Conservation (phyloP, 2,888 invertebrate species). For the Orthosia gothica region DNA sequence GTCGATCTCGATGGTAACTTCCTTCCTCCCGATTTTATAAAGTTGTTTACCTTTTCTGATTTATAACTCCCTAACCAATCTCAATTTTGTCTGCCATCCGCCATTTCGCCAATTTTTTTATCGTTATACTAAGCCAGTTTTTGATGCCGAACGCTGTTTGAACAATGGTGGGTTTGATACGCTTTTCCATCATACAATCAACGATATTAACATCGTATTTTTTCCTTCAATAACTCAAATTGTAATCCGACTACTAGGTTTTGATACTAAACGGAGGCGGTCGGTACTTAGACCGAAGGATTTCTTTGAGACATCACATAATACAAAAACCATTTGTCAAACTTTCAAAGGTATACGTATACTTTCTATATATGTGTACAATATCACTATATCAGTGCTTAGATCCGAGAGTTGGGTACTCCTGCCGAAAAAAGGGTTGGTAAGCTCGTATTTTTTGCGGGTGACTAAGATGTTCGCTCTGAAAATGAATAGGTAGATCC, state of each 20-base stretch:
- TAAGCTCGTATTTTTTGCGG: not conserved
- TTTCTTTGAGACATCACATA: constrained; percentile 4
- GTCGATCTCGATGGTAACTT: too few relatives aligned
- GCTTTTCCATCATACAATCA: constrained; percentile 5
- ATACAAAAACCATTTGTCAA: constrained; percentile 38
- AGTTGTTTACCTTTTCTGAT: too few relatives aligned
- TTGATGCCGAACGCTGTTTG: not conserved
- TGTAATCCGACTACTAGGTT: not conserved
- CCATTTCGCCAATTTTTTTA: constrained; percentile 7
- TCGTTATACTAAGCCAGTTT: not conserved
- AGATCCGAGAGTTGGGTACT: constrained; percentile 21
- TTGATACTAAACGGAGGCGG: too few relatives aligned
- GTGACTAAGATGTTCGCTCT: not conserved
- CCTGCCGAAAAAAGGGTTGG: constrained; percentile 9
- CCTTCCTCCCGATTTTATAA: too few relatives aligned
- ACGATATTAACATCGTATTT: not conserved
- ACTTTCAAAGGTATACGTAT: constrained; percentile 26
- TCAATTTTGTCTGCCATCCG: not conserved
- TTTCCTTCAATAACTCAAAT: not conserved
- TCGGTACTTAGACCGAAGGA: not conserved
- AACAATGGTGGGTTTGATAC: not conserved
- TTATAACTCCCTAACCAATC: not conserved
- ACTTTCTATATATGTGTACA: too few relatives aligned
- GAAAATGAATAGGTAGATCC: not conserved
- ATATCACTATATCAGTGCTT: constrained; percentile 9